Conservation (phyloP, 2,113 vertebrate genomes). For the Triplophysa siluroides region DNA sequence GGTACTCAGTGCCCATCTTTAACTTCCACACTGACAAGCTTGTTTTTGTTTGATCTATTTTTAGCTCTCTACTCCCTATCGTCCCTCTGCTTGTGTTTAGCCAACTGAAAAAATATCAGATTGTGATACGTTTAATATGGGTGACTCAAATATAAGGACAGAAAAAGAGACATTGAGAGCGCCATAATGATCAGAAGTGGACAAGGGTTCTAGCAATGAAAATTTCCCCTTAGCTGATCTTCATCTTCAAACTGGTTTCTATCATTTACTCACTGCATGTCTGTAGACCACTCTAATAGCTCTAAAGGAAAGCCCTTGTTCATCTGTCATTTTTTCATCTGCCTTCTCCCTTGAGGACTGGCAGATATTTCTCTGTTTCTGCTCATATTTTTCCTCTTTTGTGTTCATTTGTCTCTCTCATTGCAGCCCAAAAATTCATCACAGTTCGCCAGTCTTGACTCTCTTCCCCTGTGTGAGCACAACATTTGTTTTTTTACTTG, state of each 20-base stretch:
- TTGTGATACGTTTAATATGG: background rate
- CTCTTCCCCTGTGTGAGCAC: background rate
- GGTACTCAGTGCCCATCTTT: background rate
- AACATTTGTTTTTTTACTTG: background rate
- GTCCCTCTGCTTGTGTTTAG: background rate
- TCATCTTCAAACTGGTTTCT: conserved; percentile 45
- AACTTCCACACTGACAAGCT: background rate
- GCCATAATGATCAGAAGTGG: conserved; percentile 21
- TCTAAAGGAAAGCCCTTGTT: conserved; percentile 61
- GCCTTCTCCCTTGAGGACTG: conserved; percentile 59
- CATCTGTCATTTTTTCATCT: conserved; percentile 67
- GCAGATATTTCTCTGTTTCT: conserved; percentile 58
- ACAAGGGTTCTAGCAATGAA: conserved; percentile 32
- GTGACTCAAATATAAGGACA: background rate
- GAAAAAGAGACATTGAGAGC: background rate
- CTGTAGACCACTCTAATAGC: conserved; percentile 61
- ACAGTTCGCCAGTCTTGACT: background rate
- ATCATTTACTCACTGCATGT: conserved; percentile 65
- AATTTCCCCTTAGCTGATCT: conserved; percentile 35
- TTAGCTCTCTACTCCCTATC: background rate
- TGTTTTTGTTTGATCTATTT: conserved; percentile 7
- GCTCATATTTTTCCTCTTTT: background rate
- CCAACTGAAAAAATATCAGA: background rate
- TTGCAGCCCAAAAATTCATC: conserved; percentile 27
- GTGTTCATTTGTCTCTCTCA: conserved; percentile 38